Percentiles rank a stretch among this genome's conserved stretches.
Conservation (phyloP, 2,888 invertebrate species). For the Conistra vaccinii region DNA sequence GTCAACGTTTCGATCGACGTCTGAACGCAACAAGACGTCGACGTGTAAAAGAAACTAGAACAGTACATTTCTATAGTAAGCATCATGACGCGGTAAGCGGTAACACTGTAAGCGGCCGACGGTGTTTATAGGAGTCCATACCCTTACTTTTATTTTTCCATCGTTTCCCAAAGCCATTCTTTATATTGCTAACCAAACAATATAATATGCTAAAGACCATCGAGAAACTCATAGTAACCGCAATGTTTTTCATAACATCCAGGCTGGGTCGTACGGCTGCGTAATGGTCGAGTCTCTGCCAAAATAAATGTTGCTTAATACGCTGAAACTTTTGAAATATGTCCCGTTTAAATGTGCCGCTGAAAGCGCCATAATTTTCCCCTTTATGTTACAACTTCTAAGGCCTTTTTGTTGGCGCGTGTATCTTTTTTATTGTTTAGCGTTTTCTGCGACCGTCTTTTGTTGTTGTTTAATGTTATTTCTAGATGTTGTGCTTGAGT, state of each 20-base stretch:
- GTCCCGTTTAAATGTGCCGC: constrained; percentile 89
- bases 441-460: constrained; percentile 72
- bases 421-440: constrained; percentile 83
- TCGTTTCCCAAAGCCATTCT: neutral
- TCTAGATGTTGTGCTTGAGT: constrained; percentile 56
- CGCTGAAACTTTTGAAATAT: constrained; percentile 90
- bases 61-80: no score
- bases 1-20: no score
- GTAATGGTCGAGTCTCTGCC: constrained; percentile 89
- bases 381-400: constrained; percentile 86
- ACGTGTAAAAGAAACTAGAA: no score
- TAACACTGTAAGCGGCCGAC: no score
- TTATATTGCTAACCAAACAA: neutral
- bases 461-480: constrained; percentile 68
- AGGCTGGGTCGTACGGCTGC: constrained; percentile 74
- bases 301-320: constrained; percentile 91
- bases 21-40: no score
- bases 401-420: constrained; percentile 80
- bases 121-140: no score
- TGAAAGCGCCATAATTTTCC: constrained; percentile 89
- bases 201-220: neutral
- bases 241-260: constrained; percentile 82
- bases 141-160: neutral
- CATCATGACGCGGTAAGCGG: no score
- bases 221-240: constrained; percentile 71